Evolutionary conservation across 2,888 invertebrate genomes (phyloP).

Genomic region (Scaptomyza reducta): DNA sequence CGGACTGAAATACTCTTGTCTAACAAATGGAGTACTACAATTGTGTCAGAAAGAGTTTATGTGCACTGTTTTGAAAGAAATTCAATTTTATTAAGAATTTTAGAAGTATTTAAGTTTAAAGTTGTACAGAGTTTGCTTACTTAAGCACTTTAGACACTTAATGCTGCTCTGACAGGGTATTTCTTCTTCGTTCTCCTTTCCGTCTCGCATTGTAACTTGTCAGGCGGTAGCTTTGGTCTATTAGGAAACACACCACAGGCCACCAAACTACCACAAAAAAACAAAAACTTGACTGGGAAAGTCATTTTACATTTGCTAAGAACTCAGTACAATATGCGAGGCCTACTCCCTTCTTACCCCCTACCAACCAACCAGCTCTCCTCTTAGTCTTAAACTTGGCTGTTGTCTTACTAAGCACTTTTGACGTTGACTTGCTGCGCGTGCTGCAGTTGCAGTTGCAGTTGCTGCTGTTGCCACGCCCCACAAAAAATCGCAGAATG

Average conservation of each 20-base stretch:
- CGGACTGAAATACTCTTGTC: conserved; percentile 24
- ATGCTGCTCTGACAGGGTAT: conserved; percentile 31
- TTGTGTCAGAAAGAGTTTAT: neutral
- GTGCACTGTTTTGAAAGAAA: neutral
- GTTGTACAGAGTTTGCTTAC: neutral
- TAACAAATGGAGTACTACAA: neutral
- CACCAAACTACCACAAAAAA: conserved; percentile 3
- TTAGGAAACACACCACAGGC: conserved; percentile 61
- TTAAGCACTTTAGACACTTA: too few relatives aligned
- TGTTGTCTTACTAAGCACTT: conserved; percentile 15
- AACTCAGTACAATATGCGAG: conserved; percentile 49
- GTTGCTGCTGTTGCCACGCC: conserved; percentile 62
- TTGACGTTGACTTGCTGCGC: conserved; percentile 67
- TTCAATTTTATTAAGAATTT: too few relatives aligned
- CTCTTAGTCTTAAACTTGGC: conserved; percentile 1
- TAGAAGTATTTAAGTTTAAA: neutral
- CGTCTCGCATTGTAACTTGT: conserved; percentile 59
- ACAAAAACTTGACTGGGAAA: conserved; percentile 51
- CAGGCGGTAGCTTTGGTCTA: conserved; percentile 74
- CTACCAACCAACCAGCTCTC: neutral
- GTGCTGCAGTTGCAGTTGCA: conserved; percentile 52
- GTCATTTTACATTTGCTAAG: conserved; percentile 70
- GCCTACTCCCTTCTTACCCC: conserved; percentile 2
- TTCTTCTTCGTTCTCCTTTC: conserved; percentile 9
- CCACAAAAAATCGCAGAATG: conserved; percentile 14